These are phyloP conservation scores for Cheilosia scutellata DNA, from an alignment of 2,888 invertebrate species.

Conservation along the genomic window DNA sequence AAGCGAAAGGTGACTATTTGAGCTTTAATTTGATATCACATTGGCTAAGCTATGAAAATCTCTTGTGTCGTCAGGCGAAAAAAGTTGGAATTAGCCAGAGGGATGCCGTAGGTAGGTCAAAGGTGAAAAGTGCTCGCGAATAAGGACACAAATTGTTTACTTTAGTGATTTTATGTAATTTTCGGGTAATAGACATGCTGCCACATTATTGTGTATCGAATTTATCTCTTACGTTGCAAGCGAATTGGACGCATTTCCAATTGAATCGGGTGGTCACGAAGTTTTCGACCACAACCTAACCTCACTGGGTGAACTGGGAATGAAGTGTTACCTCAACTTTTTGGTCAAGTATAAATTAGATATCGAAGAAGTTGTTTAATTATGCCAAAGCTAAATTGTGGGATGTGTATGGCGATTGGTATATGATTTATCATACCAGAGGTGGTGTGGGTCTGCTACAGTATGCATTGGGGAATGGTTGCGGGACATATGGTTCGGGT, in stretches of 20 bases:
- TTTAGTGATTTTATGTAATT: slow-evolving; percentile 70
- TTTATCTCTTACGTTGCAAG: slow-evolving; percentile 49
- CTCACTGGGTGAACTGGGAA: slow-evolving; percentile 63
- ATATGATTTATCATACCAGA: neutral
- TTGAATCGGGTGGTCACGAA: slow-evolving; percentile 48
- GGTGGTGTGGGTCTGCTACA: neutral
- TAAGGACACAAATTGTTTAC: slow-evolving; percentile 73
- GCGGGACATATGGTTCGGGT: slow-evolving; percentile 32
- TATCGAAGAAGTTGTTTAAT: neutral
- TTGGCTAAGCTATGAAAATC: slow-evolving; percentile 39
- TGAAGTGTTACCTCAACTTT: slow-evolving; percentile 51
- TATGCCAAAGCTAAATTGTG: neutral
- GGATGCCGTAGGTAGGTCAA: slow-evolving; percentile 83
- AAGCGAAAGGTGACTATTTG: slow-evolving; percentile 73
- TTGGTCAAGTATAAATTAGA: slow-evolving; percentile 16
- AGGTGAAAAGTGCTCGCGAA: slow-evolving; percentile 78
- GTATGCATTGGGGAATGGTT: neutral
- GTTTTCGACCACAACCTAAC: slow-evolving; percentile 64
- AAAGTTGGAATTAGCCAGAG: slow-evolving; percentile 78
- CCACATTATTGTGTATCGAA: slow-evolving; percentile 1
- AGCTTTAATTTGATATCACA: slow-evolving; percentile 55
- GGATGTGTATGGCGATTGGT: neutral
- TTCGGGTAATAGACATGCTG: slow-evolving; percentile 4
- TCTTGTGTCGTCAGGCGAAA: slow-evolving; percentile 54
- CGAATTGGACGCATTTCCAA: slow-evolving; percentile 30